Conservation (phyloP, 2,888 invertebrate species). For the Heterodera filipjevi region DNA sequence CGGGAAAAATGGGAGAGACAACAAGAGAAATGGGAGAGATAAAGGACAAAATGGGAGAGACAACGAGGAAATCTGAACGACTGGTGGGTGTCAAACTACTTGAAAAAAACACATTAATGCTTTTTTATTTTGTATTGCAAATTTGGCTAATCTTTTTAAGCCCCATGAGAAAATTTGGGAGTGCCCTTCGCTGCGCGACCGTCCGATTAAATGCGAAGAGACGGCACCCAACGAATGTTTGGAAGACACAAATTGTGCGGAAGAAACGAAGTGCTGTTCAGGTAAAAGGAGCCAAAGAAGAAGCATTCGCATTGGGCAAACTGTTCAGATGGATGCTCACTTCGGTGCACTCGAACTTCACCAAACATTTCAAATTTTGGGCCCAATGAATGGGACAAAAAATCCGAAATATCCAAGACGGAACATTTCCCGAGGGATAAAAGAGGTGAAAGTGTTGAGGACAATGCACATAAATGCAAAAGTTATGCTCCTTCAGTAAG, state of each 20-base stretch:
- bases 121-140: no score
- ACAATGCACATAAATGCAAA: not conserved
- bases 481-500: not conserved
- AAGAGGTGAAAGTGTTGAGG: not conserved
- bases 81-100: no score
- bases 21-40: not conserved
- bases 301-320: not conserved
- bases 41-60: no score
- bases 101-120: no score
- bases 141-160: conserved; percentile 5
- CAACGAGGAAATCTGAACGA: no score
- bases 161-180: not conserved
- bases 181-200: conserved; percentile 17
- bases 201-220: not conserved
- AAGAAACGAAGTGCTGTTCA: conserved; percentile 6
- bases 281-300: not conserved
- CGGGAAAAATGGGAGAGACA: not conserved
- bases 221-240: not conserved
- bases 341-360: not conserved
- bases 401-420: not conserved
- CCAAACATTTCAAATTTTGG: not conserved
- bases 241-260: conserved; percentile 13
- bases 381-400: not conserved
- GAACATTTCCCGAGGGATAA: no score
- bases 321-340: not conserved